phyloP scores from a whole-genome alignment of 1,140 invertebrate species.

The Daktulosphaira vitifoliae region DNA sequence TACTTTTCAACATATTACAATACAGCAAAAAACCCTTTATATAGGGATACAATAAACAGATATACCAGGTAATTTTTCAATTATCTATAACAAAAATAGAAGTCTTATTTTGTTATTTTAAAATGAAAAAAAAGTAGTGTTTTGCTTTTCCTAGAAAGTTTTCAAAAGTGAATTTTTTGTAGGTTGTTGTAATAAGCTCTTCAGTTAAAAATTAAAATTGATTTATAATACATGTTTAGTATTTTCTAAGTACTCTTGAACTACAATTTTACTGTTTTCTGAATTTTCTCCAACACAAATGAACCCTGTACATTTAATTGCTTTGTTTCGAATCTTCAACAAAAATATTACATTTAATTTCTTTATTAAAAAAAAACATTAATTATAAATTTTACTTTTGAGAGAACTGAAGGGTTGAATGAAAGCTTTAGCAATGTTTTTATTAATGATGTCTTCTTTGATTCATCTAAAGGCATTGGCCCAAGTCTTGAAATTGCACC shows the following conservation, averaged over 20 bases:
- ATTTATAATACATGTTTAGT: conserved; percentile 56
- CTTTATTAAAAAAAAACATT: neutral
- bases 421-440: conserved; percentile 53
- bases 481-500: conserved; percentile 59
- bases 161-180: no score
- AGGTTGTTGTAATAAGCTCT: no score
- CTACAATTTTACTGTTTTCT: conserved; percentile 56
- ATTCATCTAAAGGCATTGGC: conserved; percentile 53
- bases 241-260: conserved; percentile 61
- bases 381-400: conserved; percentile 45
- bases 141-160: no score
- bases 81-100: no score
- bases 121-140: no score
- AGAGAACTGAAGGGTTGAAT: conserved; percentile 52
- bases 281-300: conserved; percentile 70
- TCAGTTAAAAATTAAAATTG: neutral
- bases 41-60: no score
- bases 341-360: conserved; percentile 24
- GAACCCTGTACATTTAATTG: conserved; percentile 59
- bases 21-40: no score
- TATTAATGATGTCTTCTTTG: conserved; percentile 39
- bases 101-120: no score
- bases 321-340: conserved; percentile 57
- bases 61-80: no score
- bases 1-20: no score